Evolutionary conservation across 2,888 invertebrate species (phyloP).

Genomic region (Nineta flava): DNA sequence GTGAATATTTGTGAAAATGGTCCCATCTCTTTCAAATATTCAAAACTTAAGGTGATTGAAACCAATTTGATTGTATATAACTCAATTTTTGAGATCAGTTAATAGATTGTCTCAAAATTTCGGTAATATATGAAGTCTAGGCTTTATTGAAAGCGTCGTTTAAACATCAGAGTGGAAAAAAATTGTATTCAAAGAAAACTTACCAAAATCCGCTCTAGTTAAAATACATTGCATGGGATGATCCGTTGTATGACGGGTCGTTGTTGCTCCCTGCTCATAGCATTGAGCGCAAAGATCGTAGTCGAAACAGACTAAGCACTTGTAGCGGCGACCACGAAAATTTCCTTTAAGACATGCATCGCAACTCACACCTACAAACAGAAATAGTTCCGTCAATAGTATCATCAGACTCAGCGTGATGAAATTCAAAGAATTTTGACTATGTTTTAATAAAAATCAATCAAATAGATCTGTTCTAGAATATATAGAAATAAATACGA

Average conservation of each 20-base stretch:
- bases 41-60: too few species aligned
- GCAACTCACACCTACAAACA: conserved; percentile 83
- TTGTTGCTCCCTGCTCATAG: conserved; percentile 82
- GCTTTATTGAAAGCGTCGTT: too few species aligned
- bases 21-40: too few species aligned
- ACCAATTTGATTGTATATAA: too few species aligned
- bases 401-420: neutral
- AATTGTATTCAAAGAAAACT: too few species aligned
- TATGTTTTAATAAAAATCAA: too few species aligned
- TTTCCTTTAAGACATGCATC: conserved; percentile 97
- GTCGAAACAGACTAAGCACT: conserved; percentile 98
- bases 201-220: conserved; percentile 91
- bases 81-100: neutral
- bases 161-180: too few species aligned
- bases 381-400: too few species aligned
- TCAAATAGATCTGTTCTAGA: neutral
- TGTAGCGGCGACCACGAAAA: conserved; percentile 93
- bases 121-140: neutral
- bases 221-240: conserved; percentile 99
- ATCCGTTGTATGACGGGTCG: conserved; percentile 83
- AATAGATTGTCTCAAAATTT: neutral
- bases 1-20: too few species aligned
- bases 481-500: neutral
- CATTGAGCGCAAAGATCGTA: conserved; percentile 96
- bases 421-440: too few species aligned